Conservation (phyloP, 2,113 vertebrate genomes). For the Hemibates koningsi region DNA sequence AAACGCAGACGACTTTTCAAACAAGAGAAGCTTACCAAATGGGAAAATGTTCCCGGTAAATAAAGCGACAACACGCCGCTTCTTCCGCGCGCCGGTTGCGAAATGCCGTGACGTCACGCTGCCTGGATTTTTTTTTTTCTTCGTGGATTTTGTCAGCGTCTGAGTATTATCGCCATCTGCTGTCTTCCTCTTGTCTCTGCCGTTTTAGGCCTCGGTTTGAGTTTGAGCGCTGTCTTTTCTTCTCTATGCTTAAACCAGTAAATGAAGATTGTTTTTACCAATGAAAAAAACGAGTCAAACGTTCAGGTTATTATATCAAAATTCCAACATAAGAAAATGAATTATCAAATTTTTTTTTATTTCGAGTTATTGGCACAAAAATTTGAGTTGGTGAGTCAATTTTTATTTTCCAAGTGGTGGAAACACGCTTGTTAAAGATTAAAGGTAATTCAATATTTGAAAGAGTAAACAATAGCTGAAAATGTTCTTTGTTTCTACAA, state of each 20-base stretch:
- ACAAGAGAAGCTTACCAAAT: background rate
- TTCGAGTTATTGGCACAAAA: background rate
- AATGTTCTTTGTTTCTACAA: background rate
- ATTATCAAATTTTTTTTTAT: background rate
- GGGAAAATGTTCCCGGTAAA: background rate
- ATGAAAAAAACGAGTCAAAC: background rate
- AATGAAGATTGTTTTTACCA: background rate
- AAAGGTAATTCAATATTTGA: background rate
- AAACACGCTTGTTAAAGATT: background rate
- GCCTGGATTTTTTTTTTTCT: background rate
- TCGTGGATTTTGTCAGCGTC: background rate
- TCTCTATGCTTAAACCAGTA: background rate
- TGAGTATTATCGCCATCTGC: background rate
- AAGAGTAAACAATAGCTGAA: background rate
- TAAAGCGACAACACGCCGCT: background rate
- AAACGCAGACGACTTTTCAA: fast-evolving
- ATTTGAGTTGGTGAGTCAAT: background rate
- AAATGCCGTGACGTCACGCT: conserved; percentile 19
- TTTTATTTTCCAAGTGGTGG: background rate
- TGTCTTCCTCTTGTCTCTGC: background rate
- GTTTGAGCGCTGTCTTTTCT: background rate
- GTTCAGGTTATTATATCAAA: background rate
- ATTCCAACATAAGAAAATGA: background rate
- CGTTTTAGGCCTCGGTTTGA: background rate
- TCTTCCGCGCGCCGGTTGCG: conserved; percentile 33